A percentile compares a stretch with the other conserved stretches of the same genome.
Conservation (phyloP, 2,888 invertebrate genomes). For the Lepas anatifera region DNA sequence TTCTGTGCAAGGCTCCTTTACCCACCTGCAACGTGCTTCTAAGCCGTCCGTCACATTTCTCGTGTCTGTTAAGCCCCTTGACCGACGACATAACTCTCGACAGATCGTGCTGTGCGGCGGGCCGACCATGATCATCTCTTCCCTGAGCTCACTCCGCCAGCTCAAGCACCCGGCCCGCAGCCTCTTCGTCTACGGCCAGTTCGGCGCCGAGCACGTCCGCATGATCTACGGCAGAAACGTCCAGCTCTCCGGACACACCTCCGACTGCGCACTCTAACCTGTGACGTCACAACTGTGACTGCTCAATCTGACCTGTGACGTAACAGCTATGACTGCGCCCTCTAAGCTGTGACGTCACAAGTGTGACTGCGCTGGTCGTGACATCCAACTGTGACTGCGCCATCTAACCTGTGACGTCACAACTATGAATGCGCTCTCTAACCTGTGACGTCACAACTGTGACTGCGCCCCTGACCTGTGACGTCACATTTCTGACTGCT, state of each 20-base stretch:
- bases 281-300: too few relatives aligned
- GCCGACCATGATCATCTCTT: conserved; percentile 22
- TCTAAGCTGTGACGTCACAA: too few relatives aligned
- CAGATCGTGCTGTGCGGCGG: conserved; percentile 25
- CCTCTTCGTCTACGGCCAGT: conserved; percentile 24
- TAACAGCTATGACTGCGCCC: too few relatives aligned
- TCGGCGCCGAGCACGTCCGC: conserved; percentile 22
- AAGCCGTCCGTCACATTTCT: too few relatives aligned
- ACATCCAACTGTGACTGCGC: conserved; percentile 4
- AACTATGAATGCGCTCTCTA: conserved; percentile 8
- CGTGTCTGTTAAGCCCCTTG: too few relatives aligned
- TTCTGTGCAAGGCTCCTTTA: too few relatives aligned
- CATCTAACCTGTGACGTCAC: conserved; percentile 14
- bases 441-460: neutral
- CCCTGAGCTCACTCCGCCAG: conserved; percentile 19
- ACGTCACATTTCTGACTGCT: too few relatives aligned
- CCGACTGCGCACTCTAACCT: conserved; percentile 11
- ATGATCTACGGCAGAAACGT: conserved; percentile 19
- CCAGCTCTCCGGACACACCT: conserved; percentile 15
- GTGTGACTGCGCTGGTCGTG: too few relatives aligned
- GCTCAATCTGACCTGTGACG: too few relatives aligned
- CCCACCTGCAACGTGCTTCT: too few relatives aligned
- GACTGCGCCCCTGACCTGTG: too few relatives aligned
- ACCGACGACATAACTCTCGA: too few relatives aligned
- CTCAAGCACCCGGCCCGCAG: conserved; percentile 18